A percentile compares a stretch with the other conserved stretches of the same genome.
phyloP scores from a whole-genome alignment of 1,140 invertebrate species.

The Mya arenaria region DNA sequence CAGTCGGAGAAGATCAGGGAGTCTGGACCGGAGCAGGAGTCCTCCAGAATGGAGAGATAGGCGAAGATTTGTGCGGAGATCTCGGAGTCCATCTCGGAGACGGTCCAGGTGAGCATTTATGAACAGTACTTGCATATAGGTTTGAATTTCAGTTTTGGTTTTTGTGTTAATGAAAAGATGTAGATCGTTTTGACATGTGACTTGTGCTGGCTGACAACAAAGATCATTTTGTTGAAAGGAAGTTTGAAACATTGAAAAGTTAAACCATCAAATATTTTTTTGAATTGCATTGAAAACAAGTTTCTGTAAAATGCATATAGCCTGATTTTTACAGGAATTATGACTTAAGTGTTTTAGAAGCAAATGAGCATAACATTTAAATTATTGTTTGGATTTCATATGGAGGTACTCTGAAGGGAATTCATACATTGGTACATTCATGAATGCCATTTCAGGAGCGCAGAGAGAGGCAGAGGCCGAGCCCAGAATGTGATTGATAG shows the following conservation, averaged over 20 bases:
- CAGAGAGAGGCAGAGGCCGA: background rate
- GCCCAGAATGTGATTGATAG: background rate
- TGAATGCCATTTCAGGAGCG: constrained; percentile 7
- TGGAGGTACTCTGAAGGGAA: background rate
- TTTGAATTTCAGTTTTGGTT: too few relatives aligned
- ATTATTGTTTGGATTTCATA: background rate
- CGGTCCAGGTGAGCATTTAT: constrained; percentile 28
- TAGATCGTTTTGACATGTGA: too few relatives aligned
- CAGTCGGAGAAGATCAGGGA: constrained; percentile 13
- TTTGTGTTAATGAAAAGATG: too few relatives aligned
- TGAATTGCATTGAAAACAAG: too few relatives aligned
- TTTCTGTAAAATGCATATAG: too few relatives aligned
- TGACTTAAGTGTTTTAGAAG: background rate
- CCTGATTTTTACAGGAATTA: too few relatives aligned
- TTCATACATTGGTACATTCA: background rate
- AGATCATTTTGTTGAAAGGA: too few relatives aligned
- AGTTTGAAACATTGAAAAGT: too few relatives aligned
- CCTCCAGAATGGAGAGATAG: constrained; percentile 26
- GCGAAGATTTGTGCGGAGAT: constrained; percentile 3
- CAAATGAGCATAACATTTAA: background rate
- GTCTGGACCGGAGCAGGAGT: constrained; percentile 31
- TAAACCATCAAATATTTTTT: too few relatives aligned
- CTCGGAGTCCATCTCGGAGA: constrained; percentile 28
- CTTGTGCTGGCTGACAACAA: too few relatives aligned
- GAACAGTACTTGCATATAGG: too few relatives aligned